Percentiles rank a stretch among this genome's conserved stretches.
Conservation (phyloP, 2,797 vertebrate genomes). For the Spizella passerina region DNA sequence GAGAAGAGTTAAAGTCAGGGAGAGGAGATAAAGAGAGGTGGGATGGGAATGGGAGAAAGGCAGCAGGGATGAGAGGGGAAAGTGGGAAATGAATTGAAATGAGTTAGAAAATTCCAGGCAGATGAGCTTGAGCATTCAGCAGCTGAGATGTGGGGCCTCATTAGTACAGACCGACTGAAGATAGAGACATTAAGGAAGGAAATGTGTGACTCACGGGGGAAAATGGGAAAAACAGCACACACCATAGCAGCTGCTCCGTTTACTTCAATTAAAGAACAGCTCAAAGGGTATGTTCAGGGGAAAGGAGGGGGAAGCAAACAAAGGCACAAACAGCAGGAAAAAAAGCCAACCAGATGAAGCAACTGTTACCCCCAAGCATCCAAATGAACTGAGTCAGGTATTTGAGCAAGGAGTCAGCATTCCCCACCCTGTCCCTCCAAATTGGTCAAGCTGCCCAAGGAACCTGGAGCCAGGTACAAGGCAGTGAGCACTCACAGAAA, state of each 20-base stretch:
- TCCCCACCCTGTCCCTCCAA: not conserved
- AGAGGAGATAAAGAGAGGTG: not conserved
- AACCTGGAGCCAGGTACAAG: accelerated
- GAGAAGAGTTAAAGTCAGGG: not conserved
- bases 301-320: slow-evolving; percentile 43
- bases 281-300: slow-evolving; percentile 71
- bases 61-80: not conserved
- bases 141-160: slow-evolving; percentile 69
- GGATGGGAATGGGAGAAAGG: not conserved
- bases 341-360: slow-evolving; percentile 15
- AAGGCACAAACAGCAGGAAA: slow-evolving; percentile 2
- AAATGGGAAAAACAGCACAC: slow-evolving; percentile 69
- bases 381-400: slow-evolving; percentile 10
- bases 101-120: slow-evolving; percentile 53
- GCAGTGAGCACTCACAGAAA: accelerated
- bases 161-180: slow-evolving; percentile 70
- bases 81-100: slow-evolving; percentile 46
- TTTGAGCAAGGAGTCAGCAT: not conserved
- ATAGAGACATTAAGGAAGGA: slow-evolving; percentile 74
- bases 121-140: slow-evolving; percentile 48
- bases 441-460: accelerated
- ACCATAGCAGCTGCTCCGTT: slow-evolving; percentile 72
- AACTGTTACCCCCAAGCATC: slow-evolving; percentile 41
- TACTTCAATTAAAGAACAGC: slow-evolving; percentile 74
- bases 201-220: slow-evolving; percentile 73